Evolutionary conservation across 2,888 invertebrate species (phyloP), one percentile per base, ranked within the genome.

Genomic region (Eumerus sabulonum): DNA sequence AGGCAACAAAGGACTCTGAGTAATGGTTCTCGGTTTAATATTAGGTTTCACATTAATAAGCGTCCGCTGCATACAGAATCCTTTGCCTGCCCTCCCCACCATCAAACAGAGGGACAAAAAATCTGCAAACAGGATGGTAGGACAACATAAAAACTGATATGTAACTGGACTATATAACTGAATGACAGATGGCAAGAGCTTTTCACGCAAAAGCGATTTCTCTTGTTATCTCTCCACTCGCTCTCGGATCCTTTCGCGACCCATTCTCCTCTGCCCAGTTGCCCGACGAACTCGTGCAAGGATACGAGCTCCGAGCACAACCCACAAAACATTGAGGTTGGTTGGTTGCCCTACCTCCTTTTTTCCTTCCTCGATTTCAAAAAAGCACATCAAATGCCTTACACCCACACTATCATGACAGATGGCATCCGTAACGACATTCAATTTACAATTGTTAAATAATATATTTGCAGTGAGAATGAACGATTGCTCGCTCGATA

Each of bases 381-480:
- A 74, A 79, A 79, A 79, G 74, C 74, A 74, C 74, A 79, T 79
- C 79, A 79, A 63, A 68, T 54, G 38, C 62, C n/a, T n/a, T 68
- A 62, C 60, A n/a, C 40, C 1, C 27, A 79, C 68, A 79, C 79
- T 79, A 79, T 79, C 79, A 79, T 79, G 79, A 79, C 79, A 79
- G 79, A 79, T 79, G 79, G 79, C 74, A 74, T 79, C 74, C 68
- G 79, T 74, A 79, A 79, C 79, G 79, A 73, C 79, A 79, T 74
- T 79, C 79, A 79, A 79, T 79, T 79, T 79, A 74, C 74, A 74
- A 73, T 79, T 44, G 68, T 68, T 79, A 79, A 79, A 79, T 79
- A 79, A 79, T 79, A 74, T 73, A 79, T 79, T 79, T 79, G 68
- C 50, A 74, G 74, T 74, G 74, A 44, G 64, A 68, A 68, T 77